Conservation (phyloP, 2,888 invertebrate species). For the Tupiocoris notatus region DNA sequence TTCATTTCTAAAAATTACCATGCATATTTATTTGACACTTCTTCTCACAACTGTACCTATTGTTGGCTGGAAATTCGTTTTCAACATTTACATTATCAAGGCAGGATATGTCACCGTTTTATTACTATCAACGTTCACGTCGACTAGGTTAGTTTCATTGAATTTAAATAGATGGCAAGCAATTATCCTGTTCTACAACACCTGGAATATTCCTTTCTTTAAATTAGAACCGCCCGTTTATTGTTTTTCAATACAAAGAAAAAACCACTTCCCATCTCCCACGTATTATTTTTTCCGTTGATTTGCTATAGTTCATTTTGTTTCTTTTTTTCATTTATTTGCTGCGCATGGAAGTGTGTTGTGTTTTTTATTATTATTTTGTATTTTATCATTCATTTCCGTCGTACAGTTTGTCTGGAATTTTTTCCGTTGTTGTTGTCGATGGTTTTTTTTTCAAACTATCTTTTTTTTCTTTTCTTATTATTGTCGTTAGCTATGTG, state of each 20-base stretch:
- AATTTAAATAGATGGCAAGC: constrained; percentile 24
- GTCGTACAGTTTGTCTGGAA: not conserved
- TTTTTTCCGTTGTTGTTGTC: not conserved
- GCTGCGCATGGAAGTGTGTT: constrained; percentile 43
- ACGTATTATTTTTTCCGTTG: constrained; percentile 34
- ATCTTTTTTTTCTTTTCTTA: not conserved
- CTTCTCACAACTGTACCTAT: not conserved
- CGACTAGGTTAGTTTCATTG: constrained; percentile 6
- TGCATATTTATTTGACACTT: not conserved
- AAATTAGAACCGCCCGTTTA: not conserved
- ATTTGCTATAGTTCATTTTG: constrained; percentile 28
- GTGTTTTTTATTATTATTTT: constrained; percentile 20
- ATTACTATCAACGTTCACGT: not conserved
- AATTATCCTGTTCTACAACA: constrained; percentile 16
- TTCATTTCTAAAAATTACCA: no score
- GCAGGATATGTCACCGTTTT: constrained; percentile 23
- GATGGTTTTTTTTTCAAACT: constrained; percentile 2
- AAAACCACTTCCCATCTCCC: no score
- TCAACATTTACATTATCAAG: constrained; percentile 25
- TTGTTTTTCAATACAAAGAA: not conserved
- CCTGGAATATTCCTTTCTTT: constrained; percentile 14
- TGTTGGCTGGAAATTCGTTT: constrained; percentile 36
- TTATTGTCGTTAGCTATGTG: constrained; percentile 25
- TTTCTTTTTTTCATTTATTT: constrained; percentile 42
- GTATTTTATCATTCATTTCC: not conserved